Conservation (phyloP, 2,888 invertebrate species). For the Melanchra persicariae region DNA sequence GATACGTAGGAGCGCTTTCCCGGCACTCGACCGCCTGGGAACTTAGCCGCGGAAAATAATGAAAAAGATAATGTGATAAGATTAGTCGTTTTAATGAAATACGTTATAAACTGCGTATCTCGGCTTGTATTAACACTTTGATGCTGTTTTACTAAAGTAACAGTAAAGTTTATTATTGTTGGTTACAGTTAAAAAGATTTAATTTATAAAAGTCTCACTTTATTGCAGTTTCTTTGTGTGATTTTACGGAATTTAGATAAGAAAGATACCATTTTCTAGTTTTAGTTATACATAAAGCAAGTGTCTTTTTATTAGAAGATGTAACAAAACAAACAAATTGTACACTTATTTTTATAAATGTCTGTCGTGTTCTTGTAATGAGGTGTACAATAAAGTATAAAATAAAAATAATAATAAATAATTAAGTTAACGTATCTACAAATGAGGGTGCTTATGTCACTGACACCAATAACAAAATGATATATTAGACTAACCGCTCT, state of each 20-base stretch:
- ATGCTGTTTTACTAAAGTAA: slow-evolving; percentile 41
- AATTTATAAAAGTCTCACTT: background rate
- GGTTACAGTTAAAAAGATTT: slow-evolving; percentile 4
- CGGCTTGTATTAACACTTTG: slow-evolving; percentile 33
- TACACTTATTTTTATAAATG: too few relatives aligned
- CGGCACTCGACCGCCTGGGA: slow-evolving; percentile 52
- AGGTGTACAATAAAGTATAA: too few relatives aligned
- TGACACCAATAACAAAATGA: slow-evolving; percentile 39
- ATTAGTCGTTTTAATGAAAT: slow-evolving; percentile 62
- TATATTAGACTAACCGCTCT: slow-evolving; percentile 44
- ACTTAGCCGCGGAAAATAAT: slow-evolving; percentile 58
- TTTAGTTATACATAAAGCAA: background rate
- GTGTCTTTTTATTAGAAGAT: background rate
- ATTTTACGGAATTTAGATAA: slow-evolving; percentile 19
- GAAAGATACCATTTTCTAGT: background rate
- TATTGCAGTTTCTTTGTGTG: slow-evolving; percentile 2
- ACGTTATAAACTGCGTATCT: slow-evolving; percentile 46
- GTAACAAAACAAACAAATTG: background rate
- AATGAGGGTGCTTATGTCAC: slow-evolving; percentile 49
- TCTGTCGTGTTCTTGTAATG: too few relatives aligned
- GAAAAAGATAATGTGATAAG: slow-evolving; percentile 63
- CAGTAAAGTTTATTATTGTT: slow-evolving; percentile 48
- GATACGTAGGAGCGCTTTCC: slow-evolving; percentile 64
- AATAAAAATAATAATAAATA: too few relatives aligned
- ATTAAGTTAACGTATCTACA: slow-evolving; percentile 21